Percentiles rank a stretch among this genome's conserved stretches.
Conservation (phyloP, 2,888 invertebrate species). For the Cantharis nigra region DNA sequence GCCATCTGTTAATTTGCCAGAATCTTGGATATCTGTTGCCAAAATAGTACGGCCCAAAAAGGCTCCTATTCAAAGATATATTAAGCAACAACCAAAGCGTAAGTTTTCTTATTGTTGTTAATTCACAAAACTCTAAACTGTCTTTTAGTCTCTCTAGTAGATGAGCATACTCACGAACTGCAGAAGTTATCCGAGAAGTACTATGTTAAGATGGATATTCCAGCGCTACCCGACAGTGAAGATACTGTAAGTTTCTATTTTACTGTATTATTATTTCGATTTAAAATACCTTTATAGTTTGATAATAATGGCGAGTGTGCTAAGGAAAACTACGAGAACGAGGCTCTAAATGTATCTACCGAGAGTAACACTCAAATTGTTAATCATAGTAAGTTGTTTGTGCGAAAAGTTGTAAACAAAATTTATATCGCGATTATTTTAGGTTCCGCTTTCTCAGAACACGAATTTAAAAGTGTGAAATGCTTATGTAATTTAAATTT, state of each 20-base stretch:
- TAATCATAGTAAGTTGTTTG: not conserved
- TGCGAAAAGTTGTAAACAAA: not conserved
- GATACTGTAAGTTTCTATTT: not conserved
- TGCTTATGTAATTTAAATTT: not conserved
- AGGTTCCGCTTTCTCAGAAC: not conserved
- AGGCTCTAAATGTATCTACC: not conserved
- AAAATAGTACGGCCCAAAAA: not conserved
- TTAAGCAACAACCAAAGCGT: not conserved
- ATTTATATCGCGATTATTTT: not conserved
- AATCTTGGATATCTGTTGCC: not conserved
- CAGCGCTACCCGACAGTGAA: not conserved
- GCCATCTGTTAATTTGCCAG: not conserved
- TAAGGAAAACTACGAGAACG: not conserved
- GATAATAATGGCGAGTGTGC: not conserved
- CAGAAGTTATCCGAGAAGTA: not conserved
- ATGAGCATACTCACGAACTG: not conserved
- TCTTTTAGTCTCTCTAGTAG: not conserved
- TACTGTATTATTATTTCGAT: not conserved
- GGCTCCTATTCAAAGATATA: not conserved
- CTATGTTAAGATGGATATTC: not conserved
- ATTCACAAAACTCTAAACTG: not conserved
- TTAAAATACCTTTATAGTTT: not conserved
- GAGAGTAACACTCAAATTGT: not conserved
- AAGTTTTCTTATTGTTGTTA: not conserved
- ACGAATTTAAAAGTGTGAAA: not conserved